phyloP scores from a whole-genome alignment of 1,140 invertebrate species.

The Brachionus sp. region DNA sequence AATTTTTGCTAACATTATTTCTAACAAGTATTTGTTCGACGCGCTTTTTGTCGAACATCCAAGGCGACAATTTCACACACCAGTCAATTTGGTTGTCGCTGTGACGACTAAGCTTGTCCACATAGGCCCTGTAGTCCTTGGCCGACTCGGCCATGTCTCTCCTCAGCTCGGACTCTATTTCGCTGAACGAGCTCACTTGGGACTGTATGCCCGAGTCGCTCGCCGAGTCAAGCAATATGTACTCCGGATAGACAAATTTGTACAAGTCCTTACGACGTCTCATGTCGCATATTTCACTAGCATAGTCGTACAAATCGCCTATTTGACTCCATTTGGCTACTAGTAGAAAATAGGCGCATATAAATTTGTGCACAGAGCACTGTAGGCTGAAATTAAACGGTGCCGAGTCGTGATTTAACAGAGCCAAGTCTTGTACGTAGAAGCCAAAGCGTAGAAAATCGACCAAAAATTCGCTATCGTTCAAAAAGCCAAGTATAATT shows the following conservation, averaged over 20 bases:
- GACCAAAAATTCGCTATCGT: background rate
- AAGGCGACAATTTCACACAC: background rate
- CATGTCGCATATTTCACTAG: slow-evolving; percentile 6
- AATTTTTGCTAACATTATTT: background rate
- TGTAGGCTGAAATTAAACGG: background rate
- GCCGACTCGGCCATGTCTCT: background rate
- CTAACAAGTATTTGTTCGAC: background rate
- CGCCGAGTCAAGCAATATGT: slow-evolving; percentile 1
- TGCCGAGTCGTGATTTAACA: background rate
- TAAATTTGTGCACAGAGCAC: slow-evolving; percentile 33
- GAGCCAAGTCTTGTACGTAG: slow-evolving; percentile 20
- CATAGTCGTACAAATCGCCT: slow-evolving; percentile 6
- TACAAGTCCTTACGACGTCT: background rate
- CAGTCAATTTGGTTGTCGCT: slow-evolving; percentile 11
- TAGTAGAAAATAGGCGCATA: slow-evolving; percentile 38
- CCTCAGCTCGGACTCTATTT: slow-evolving; percentile 24
- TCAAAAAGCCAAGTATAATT: slow-evolving; percentile 18
- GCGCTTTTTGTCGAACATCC: slow-evolving; percentile 24
- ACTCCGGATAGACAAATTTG: slow-evolving; percentile 45
- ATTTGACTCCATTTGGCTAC: background rate
- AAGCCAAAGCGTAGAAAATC: slow-evolving; percentile 39
- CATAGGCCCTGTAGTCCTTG: background rate
- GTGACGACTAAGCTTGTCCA: background rate
- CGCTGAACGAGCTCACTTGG: background rate
- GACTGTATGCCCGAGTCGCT: slow-evolving; percentile 25